Evolutionary conservation across 2,888 invertebrate species (phyloP), one percentile per base, ranked within the genome.

Genomic region (Stenolophus ochropezus): DNA sequence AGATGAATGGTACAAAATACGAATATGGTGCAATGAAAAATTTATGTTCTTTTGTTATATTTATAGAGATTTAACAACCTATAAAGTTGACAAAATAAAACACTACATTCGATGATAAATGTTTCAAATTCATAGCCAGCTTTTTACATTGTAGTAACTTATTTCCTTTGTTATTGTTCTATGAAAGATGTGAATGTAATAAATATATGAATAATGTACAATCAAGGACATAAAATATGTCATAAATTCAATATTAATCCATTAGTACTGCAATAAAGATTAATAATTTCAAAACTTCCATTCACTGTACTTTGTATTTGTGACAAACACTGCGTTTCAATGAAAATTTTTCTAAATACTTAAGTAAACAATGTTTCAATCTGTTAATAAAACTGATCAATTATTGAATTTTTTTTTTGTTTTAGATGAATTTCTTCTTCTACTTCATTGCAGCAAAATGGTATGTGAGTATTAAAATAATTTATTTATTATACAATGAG

Each of bases 331-430:
- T 69, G 69, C 33, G 42, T 42, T 69, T 33, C 33, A 11, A 25
- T 61, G 20, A 6, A 14, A 56, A 42, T 42, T 21, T 56, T 61
- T 21, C 3, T 25, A 61, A 49, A 49, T 49, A 1, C 1, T 16
- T 33, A 49, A 49, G 8, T 6, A n/a, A 49, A 49, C n/a, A 4
- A 1, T 49, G 16, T 49, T 49, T 1, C 49, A 49, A n/a, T n/a
- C 4, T 49, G 16, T 16, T 49, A 4, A 4, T 11, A 8, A 33
- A 33, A 33, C 33, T 8, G 79, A 79, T 53, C 53, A 71, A 79
- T 79, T 79, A 71, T 71, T 79, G n/a, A 78, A 79, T 79, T 79
- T 79, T 27, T 16, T 42, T 69, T 27, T 69, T 69, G 27, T 69
- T 69, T 42, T 33, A 69, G 65, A 33, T 42, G 33, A 18, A 18